Base-by-base conservation (phyloP, 2,888 invertebrate species). In the Eristalinus aeneus region DNA sequence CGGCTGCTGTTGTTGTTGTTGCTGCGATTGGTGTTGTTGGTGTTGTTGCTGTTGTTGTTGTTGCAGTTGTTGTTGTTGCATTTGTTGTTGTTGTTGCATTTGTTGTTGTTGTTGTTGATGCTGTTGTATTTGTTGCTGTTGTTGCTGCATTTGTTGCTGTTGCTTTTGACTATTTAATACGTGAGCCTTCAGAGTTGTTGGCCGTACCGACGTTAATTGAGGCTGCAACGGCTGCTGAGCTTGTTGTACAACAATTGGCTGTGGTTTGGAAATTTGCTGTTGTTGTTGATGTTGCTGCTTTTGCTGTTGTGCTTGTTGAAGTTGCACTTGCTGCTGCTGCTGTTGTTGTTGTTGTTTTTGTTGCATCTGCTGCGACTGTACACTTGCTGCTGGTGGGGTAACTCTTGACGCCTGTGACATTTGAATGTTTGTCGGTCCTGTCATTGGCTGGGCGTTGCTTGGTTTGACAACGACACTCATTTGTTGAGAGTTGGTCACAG, bases 171-270 rank as follows among this genome's bases (percentile, higher is more conserved):
- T 93, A 71, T 94, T 94, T 22, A 95, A 90, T 3, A 95, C 95
- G 86, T 95, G 95, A 1, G 95, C 95, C 89, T 95, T 95, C 2
- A 95, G 90, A 5, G 94, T 94, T 22, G 94, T 95, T 0, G 94
- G 91, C 23, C 92, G 91, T 80, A 91, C 92, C 65, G 88, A 91
- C 63, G 88, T 90, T 71, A 89, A 92, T 83, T 91, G 92, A 2
- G 92, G 93, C 74, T 91, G 92, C 90, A 91, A 90, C 53, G 89
- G 90, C 11, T 90, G 90, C 16, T 91, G 88, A 69, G 89, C 90
- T 89, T 88, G 90, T 65, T 90, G 89, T 61, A 91, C 76, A n/a
- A 92, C 89, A 56, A 92, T 89, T 0, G 90, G 89, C 67, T 92
- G 92, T 56, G 91, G 89, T 27, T 88, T 88, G 67, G 89, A 75